Evolutionary conservation across 1,140 invertebrate species (phyloP), one percentile per base, ranked within the genome.

Genomic region (Bombus terrestris): DNA sequence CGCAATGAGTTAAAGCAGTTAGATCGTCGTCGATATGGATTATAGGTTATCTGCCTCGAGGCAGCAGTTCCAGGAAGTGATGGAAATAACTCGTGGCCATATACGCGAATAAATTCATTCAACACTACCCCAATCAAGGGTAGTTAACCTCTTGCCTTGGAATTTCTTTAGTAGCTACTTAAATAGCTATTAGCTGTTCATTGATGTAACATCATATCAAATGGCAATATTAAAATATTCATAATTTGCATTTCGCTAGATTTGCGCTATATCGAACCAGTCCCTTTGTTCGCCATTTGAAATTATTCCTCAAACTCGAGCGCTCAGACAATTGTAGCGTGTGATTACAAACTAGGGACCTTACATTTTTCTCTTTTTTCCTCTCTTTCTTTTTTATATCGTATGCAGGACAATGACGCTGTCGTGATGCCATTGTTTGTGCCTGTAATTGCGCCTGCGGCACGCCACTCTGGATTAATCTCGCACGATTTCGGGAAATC

Each of bases 361-460:
- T 22, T 15, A 9, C 32, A 9, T 68, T 22, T 35, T 37, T 10
- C 22, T 6, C 18, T 41, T 3, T 41, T 41, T 8, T n/a, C 25
- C 35, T 28, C 28, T 41, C 32, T 39, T 81, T 86, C 81, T 79
- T 82, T 79, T 82, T 75, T 86, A 88, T 83, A 71, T 81, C 78
- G 85, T 85, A 82, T 83, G 71, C 43, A 68, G 81, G 86, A 92
- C 89, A 91, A 90, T 88, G 88, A 89, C 66, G 81, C 57, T 85
- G 57, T 76, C 81, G n/a, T 81, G 88, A 76, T 76, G 83, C 89
- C 82, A 90, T 92, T 91, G 89, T 91, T 90, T 90, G 85, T 89
- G 74, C 76, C 72, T 79, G 78, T 90, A 91, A 92, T 90, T 84
- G 85, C 81, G 86, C 90, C 89, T 68, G 87, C 64, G 90, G 90